phyloP scores from a whole-genome alignment of 1,140 invertebrate genomes.

The Physella acuta region DNA sequence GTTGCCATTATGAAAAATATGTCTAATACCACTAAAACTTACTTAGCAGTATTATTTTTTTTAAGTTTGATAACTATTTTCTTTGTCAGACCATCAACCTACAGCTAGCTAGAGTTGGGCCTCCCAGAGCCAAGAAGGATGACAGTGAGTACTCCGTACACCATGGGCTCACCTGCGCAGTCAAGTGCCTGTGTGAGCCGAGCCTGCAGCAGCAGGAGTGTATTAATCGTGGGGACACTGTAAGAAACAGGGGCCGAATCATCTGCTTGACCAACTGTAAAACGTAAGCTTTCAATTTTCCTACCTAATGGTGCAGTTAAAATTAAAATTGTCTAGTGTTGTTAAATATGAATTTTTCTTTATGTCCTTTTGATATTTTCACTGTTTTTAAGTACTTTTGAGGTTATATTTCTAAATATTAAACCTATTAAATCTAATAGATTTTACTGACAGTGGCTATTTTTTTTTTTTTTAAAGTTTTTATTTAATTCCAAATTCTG shows the following conservation, averaged over 20 bases:
- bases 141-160: constrained; percentile 71
- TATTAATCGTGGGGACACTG: constrained; percentile 64
- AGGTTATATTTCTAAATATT: too few species aligned
- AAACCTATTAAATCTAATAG: too few species aligned
- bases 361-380: not conserved
- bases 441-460: too few species aligned
- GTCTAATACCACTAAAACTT: too few species aligned
- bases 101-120: constrained; percentile 69
- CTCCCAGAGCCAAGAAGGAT: constrained; percentile 69
- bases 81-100: constrained; percentile 12
- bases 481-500: too few species aligned
- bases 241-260: constrained; percentile 75
- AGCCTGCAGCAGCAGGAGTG: constrained; percentile 73
- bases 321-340: too few species aligned
- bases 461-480: too few species aligned
- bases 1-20: too few species aligned
- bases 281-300: constrained; percentile 62
- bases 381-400: not conserved
- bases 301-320: not conserved
- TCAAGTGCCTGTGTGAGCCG: constrained; percentile 80
- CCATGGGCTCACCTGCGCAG: constrained; percentile 81
- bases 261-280: constrained; percentile 85
- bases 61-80: too few species aligned
- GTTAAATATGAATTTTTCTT: not conserved
- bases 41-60: too few species aligned